Evolutionary conservation across 2,113 vertebrate species (phyloP), one percentile per base, ranked within the genome.

Genomic region (Bujurquina vittata): DNA sequence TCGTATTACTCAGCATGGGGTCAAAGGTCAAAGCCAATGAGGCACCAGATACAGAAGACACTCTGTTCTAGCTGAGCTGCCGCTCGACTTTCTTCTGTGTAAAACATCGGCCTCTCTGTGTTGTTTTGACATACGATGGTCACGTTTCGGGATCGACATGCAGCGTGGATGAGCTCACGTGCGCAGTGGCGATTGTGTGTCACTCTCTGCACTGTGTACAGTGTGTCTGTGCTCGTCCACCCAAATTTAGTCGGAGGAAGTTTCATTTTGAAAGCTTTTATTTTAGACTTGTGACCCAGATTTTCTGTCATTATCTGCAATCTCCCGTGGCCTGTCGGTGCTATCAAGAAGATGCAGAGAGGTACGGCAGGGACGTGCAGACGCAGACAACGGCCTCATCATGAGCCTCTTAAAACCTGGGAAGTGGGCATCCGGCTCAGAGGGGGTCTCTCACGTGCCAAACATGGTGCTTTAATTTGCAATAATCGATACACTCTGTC

Each of bases 21-120:
- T 93, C 69, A 89, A 37, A 84, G 91, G 90, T 89, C 87, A 85
- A 73, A 83, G 78, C 86, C 87, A 89, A 86, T 75, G 76, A 89
- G 88, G 77, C 81, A 55, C 77, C 72, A 58, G 11, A 84, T 26
- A 93, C 81, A 92, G 86, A 86, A 74, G 84, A 77, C 37, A 56
- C 90, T 86, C 87, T 93, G 86, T 92, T 89, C 83, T 56, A 0
- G 2, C 75, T 20, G 79, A 52, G 77, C 69, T 18, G 80, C 82
- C 23, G 4, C 82, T 80, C 73, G 0, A 78, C 52, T 75, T 49
- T 63, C 83, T 56, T 56, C 79, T 9, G 35, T 85, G 90, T 86
- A 33, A 65, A 86, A 86, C 88, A 90, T 29, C 20, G 62, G 58
- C 69, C 76, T 73, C 63, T 67, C 0, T 4, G 74, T 78, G 85